Evolutionary conservation across 2,888 invertebrate species (phyloP).

Genomic region (Lathronympha strigana): DNA sequence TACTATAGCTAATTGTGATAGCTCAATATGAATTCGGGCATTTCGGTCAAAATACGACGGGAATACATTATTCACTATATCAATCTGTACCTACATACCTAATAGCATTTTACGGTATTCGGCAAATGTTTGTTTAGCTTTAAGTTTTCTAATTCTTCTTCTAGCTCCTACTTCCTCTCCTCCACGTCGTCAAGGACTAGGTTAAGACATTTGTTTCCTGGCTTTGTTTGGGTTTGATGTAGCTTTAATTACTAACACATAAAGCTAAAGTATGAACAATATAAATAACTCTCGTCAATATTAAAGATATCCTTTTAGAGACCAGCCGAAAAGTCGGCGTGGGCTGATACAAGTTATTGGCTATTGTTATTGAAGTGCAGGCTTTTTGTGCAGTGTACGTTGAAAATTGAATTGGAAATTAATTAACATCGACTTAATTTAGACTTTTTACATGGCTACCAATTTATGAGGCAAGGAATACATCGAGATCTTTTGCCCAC

Average conservation of each 20-base stretch:
- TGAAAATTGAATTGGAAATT: slow-evolving; percentile 7
- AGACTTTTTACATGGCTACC: background rate
- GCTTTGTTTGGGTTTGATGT: too few species aligned
- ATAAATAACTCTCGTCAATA: slow-evolving; percentile 47
- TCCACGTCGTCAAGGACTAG: too few species aligned
- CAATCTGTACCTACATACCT: too few species aligned
- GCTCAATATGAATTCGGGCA: too few species aligned
- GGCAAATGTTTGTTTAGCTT: too few species aligned
- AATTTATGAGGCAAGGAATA: background rate
- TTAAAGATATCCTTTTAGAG: slow-evolving; percentile 56
- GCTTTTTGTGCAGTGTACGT: slow-evolving; percentile 44
- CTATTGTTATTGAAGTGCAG: slow-evolving; percentile 69
- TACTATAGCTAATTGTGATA: too few species aligned
- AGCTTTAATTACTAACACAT: background rate
- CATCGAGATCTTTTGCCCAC: background rate
- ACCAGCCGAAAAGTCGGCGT: slow-evolving; percentile 58
- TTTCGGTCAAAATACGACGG: too few species aligned
- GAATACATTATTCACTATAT: too few species aligned
- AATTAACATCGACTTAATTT: background rate
- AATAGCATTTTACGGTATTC: too few species aligned
- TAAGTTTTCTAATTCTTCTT: too few species aligned
- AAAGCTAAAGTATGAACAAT: background rate
- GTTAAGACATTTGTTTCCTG: too few species aligned
- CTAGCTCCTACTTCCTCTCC: too few species aligned
- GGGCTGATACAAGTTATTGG: slow-evolving; percentile 70